Evolutionary conservation across 1,140 invertebrate species (phyloP).

Genomic region (Agrypnia vestita): DNA sequence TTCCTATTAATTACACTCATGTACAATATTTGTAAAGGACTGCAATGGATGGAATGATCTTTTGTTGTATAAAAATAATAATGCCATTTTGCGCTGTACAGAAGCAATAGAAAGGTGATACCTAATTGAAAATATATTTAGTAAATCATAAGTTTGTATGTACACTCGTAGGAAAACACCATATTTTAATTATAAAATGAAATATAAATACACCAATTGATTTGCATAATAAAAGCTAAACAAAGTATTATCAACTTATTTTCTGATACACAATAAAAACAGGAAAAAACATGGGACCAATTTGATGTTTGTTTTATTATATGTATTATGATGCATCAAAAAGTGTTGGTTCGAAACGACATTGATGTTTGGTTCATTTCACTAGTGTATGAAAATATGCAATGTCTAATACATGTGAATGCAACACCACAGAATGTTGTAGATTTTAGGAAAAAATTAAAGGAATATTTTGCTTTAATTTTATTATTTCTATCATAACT

Average conservation of each 20-base stretch:
- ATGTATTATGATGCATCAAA: background rate
- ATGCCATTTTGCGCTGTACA: constrained; percentile 9
- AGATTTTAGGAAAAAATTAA: no score
- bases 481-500: no score
- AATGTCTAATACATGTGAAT: no score
- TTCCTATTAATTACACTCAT: constrained; percentile 8
- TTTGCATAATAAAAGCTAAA: constrained; percentile 28
- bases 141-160: constrained; percentile 29
- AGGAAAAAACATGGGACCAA: constrained; percentile 32
- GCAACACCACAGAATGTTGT: no score
- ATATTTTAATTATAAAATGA: constrained; percentile 33
- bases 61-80: constrained; percentile 6
- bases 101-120: constrained; percentile 21
- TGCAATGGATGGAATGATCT: background rate
- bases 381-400: background rate
- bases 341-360: background rate
- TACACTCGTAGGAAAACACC: constrained; percentile 34
- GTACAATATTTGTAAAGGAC: constrained; percentile 14
- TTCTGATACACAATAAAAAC: constrained; percentile 1
- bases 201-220: constrained; percentile 33
- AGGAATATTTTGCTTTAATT: no score
- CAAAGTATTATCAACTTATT: constrained; percentile 7
- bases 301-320: constrained; percentile 31
- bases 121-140: constrained; percentile 26
- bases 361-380: background rate